These are phyloP conservation scores for Laterallus jamaicensis DNA, from an alignment of 2,113 vertebrate genomes.

Conservation along the genomic window DNA sequence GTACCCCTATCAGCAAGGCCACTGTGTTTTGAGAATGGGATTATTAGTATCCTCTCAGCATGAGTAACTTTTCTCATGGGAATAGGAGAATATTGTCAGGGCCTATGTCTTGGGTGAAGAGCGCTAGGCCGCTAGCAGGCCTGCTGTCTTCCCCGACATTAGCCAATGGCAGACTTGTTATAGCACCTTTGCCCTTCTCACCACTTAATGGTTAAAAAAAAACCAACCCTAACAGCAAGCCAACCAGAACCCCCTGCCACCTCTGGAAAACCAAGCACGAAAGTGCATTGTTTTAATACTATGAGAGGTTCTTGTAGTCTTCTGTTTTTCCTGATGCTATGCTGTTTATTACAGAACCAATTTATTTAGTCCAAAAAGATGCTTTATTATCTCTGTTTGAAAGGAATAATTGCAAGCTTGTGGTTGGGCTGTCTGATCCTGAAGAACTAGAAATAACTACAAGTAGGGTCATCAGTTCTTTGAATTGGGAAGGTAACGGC, in stretches of 20 bases:
- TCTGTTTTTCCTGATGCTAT: background rate
- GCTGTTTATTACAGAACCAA: background rate
- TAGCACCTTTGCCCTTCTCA: background rate
- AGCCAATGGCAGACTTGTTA: background rate
- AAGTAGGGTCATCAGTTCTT: background rate
- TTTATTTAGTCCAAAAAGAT: background rate
- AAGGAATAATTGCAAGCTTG: background rate
- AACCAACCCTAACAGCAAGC: background rate
- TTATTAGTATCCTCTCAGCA: no score
- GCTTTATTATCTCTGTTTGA: background rate
- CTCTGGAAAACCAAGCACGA: background rate
- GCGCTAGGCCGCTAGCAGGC: no score
- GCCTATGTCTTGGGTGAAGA: no score
- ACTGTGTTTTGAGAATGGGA: no score
- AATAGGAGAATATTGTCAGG: no score
- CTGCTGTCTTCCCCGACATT: no score
- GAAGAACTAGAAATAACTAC: background rate
- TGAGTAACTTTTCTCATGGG: no score
- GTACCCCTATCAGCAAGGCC: no score
- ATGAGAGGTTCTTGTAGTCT: background rate
- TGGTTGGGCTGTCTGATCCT: background rate
- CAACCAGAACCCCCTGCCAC: accelerated
- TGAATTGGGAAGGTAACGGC: background rate
- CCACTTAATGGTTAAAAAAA: background rate
- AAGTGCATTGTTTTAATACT: background rate